Evolutionary conservation across 2,888 invertebrate species (phyloP).

Genomic region (Gastracanthus pulcherrimus): DNA sequence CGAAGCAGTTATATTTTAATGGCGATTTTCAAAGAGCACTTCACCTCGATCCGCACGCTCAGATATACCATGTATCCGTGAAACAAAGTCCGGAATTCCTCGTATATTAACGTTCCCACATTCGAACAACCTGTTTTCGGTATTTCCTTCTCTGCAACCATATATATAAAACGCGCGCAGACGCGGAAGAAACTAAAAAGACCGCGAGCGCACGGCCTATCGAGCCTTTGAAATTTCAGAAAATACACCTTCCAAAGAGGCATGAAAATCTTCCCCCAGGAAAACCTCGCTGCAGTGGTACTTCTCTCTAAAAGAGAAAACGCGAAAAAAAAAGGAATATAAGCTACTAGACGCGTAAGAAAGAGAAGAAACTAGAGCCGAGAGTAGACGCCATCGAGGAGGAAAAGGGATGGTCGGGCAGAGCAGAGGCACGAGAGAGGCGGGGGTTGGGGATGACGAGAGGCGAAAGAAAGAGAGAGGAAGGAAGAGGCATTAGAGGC

Average conservation of each 20-base stretch:
- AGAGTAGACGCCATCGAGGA: conserved; percentile 46
- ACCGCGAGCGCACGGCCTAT: conserved; percentile 1
- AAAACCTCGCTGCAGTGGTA: not conserved
- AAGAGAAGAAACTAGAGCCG: conserved; percentile 14
- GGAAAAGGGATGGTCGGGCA: conserved; percentile 50
- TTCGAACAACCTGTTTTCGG: conserved; percentile 51
- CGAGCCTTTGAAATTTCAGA: conserved; percentile 5
- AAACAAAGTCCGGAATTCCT: conserved; percentile 28
- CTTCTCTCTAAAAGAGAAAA: not conserved
- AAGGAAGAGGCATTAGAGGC: conserved; percentile 46
- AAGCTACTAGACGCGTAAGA: not conserved
- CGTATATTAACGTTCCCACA: conserved; percentile 43
- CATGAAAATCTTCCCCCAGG: not conserved
- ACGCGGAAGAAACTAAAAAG: conserved; percentile 39
- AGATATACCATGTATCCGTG: no score
- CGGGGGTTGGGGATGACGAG: conserved; percentile 7
- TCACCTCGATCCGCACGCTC: no score
- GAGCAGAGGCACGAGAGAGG: conserved; percentile 23
- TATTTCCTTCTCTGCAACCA: conserved; percentile 26
- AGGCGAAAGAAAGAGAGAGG: conserved; percentile 45
- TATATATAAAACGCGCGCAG: not conserved
- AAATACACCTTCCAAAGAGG: not conserved
- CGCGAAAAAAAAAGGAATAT: not conserved
- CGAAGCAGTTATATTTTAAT: no score
- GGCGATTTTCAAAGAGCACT: no score